Evolutionary conservation across 2,113 vertebrate species (phyloP), one percentile per base, ranked within the genome.

Genomic region (Callospermophilus lateralis): DNA sequence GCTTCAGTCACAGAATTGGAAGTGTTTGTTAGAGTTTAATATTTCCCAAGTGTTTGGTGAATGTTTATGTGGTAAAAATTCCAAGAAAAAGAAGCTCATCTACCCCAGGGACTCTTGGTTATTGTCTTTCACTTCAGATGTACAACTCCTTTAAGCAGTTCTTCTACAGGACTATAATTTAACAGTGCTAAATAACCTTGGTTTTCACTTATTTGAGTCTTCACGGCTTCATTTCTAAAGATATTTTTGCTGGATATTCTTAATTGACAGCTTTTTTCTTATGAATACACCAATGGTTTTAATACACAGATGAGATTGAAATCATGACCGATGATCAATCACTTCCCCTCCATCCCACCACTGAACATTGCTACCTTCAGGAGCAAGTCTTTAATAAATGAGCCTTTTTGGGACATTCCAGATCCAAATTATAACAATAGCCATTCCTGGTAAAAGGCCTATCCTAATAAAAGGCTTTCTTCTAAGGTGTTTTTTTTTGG

Each of bases 11-110:
- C 10, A 42, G 13, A 77, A 15, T 39, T 37, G 16, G 28, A 94
- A 77, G 7, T 63, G 2, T n/a, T 9, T n/a, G 12, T 85, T 65
- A 70, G 55, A 85, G 37, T 68, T 79, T n/a, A 70, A 42, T 67
- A 87, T 70, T 95, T 93, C 55, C 61, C 70, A 84, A 90, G 28
- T 77, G 67, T n/a, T 51, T 63, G 42, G 9, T 90, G 88, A 68
- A 2, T 68, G n/a, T 34, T 9, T 70, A 63, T 39, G 6, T 26
- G 17, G 34, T 84, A 70, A 95, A 67, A 90, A 63, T 92, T 58
- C 17, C 13, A 83, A 4, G 45, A 65, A 61, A 91, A 84, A 20
- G 15, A 93, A 90, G 28, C 1, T 65, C 32, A 80, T 15, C 11
- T 87, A 77, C 2, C 19, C 3, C 16, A 81, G 28, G 24, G 4